Percentiles rank a stretch among this genome's conserved stretches.
Evolutionary conservation across 2,888 invertebrate species (phyloP).

Genomic region (Stegophylla sp.): DNA sequence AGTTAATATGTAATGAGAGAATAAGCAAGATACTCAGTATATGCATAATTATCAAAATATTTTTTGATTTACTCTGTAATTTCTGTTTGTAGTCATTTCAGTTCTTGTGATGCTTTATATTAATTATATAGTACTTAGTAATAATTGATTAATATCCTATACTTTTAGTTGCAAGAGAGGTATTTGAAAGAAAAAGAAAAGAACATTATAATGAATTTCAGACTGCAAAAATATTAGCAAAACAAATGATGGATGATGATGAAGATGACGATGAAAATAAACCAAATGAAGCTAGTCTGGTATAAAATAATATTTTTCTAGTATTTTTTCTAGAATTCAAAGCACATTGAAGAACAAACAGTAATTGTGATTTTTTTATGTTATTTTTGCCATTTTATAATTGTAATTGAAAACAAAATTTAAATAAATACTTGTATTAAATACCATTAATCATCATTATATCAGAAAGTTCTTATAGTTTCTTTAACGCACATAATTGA

Average conservation of each 20-base stretch:
- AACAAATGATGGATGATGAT: conserved; percentile 87
- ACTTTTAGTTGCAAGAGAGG: conserved; percentile 72
- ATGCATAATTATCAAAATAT: not conserved
- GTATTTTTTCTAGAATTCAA: not conserved
- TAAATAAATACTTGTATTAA: too few relatives aligned
- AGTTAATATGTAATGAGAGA: too few relatives aligned
- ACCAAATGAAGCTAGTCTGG: conserved; percentile 60
- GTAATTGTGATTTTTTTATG: conserved; percentile 4
- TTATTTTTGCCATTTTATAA: conserved; percentile 6
- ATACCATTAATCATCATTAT: not conserved
- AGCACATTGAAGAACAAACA: not conserved
- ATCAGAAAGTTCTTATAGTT: not conserved
- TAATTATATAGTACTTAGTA: too few relatives aligned
- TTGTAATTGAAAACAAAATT: not conserved
- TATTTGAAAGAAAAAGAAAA: conserved; percentile 92
- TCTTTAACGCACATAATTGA: not conserved
- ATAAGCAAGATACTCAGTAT: too few relatives aligned
- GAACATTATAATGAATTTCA: conserved; percentile 98
- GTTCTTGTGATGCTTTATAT: not conserved
- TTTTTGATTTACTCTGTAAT: not conserved
- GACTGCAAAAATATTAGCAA: conserved; percentile 88
- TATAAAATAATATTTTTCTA: conserved; percentile 21
- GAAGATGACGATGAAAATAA: conserved; percentile 74
- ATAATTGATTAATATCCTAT: conserved; percentile 60
- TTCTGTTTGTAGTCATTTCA: not conserved